A percentile compares a stretch with the other conserved stretches of the same genome.
Evolutionary conservation across 2,113 vertebrate species (phyloP).

Genomic region (Carettochelys insculpta): DNA sequence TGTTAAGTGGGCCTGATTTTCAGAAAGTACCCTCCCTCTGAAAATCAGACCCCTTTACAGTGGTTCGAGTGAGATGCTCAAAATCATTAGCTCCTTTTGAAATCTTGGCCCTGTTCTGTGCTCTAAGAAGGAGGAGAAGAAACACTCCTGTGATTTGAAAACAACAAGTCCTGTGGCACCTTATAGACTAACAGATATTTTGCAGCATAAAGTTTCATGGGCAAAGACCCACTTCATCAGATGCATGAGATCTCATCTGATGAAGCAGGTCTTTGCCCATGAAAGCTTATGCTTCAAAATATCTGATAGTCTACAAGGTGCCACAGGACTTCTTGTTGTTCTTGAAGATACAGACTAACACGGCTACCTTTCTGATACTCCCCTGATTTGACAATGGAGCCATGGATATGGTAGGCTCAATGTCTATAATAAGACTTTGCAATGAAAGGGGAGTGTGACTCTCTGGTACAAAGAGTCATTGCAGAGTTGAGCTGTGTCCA

Average conservation of each 20-base stretch:
- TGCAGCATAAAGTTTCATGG: too few species aligned
- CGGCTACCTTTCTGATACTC: too few species aligned
- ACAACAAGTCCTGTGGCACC: too few species aligned
- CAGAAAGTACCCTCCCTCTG: background rate
- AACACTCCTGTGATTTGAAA: background rate
- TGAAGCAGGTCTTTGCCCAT: too few species aligned
- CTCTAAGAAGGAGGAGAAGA: background rate
- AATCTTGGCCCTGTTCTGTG: background rate
- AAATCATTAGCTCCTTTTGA: background rate
- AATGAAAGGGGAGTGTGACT: background rate
- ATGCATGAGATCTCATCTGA: too few species aligned
- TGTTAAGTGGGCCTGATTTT: too few species aligned
- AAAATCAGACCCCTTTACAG: background rate
- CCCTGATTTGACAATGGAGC: background rate
- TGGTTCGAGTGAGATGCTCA: background rate
- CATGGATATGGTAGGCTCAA: background rate
- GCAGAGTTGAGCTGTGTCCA: background rate
- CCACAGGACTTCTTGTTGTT: too few species aligned
- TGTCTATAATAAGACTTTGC: background rate
- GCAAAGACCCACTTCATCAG: too few species aligned
- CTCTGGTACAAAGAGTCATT: background rate
- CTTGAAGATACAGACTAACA: too few species aligned
- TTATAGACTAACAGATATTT: too few species aligned
- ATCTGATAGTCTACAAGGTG: too few species aligned
- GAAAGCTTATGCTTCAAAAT: too few species aligned